These are phyloP conservation scores for Chlamydotis undulata DNA, from an alignment of 2,113 vertebrate species.

Conservation along the genomic window DNA sequence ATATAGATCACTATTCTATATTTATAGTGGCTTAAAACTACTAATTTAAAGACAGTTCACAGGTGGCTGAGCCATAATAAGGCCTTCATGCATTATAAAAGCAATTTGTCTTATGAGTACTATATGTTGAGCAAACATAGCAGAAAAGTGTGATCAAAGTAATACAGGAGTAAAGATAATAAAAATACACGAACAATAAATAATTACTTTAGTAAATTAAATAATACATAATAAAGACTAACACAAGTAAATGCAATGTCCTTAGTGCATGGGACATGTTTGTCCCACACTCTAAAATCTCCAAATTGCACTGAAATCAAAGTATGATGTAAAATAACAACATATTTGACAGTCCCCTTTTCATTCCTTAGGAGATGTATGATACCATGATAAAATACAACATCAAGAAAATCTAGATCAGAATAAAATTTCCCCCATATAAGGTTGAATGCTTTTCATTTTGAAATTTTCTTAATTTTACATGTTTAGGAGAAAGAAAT, in stretches of 20 bases:
- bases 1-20: not conserved
- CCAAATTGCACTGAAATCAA: not conserved
- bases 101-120: not conserved
- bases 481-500: not conserved
- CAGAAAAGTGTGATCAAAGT: not conserved
- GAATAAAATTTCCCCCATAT: not conserved
- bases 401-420: not conserved
- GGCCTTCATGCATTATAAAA: not conserved
- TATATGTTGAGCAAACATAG: not conserved
- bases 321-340: not conserved
- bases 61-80: not conserved
- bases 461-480: not conserved
- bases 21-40: not conserved
- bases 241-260: not conserved
- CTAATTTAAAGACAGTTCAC: not conserved
- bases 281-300: not conserved
- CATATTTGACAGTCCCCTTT: not conserved
- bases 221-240: not conserved
- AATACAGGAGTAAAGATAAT: not conserved
- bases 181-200: not conserved
- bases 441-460: not conserved
- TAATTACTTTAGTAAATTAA: not conserved
- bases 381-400: not conserved
- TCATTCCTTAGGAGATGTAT: not conserved
- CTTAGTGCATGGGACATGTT: not conserved